Evolutionary conservation across 2,113 vertebrate genomes (phyloP), one percentile per base, ranked within the genome.

Genomic region (Hemiprocne comata): DNA sequence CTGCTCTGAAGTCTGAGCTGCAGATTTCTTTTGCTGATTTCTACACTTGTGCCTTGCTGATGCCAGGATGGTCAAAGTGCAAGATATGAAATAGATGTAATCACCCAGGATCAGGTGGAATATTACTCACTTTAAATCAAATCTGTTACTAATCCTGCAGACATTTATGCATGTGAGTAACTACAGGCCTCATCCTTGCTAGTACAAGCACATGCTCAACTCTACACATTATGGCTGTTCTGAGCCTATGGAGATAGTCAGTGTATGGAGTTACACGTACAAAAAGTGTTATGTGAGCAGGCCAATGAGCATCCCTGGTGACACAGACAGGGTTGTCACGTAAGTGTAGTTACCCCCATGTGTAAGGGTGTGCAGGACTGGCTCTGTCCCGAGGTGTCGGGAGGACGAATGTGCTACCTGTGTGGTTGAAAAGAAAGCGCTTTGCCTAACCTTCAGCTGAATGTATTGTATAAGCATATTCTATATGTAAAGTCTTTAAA

Each of bases 361-460:
- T 6, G 0, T 55, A 69, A 62, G 87, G 60, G 73, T 77, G 4
- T 91, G 95, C 85, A 87, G 95, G 95, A 80, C 18, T 93, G 94
- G 64, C 65, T 93, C 66, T 66, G 70, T 87, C 53, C 40, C 1
- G 11, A 48, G 91, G 76, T 28, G 4, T 82, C 2, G 1, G 81
- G 92, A 93, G 85, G 94, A 93, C 83, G 82, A 97, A 97, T 97
- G 97, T 71, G 98, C 97, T 97, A 95, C 97, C 98, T 98, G 96
- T 97, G 93, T 98, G 97, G 97, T 96, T 97, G 91, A 93, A 95
- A 98, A 97, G 97, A 97, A 97, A 97, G 97, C 72, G 98, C 98
- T 98, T 98, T 98, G 98, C 98, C 98, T 98, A 98, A 98, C 98
- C 98, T 98, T 97, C 98, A 98, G 97, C 98, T 97, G 98, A 99